Base-by-base conservation (phyloP, 1,140 invertebrate species). In the Lordiphosa stackelbergi region DNA sequence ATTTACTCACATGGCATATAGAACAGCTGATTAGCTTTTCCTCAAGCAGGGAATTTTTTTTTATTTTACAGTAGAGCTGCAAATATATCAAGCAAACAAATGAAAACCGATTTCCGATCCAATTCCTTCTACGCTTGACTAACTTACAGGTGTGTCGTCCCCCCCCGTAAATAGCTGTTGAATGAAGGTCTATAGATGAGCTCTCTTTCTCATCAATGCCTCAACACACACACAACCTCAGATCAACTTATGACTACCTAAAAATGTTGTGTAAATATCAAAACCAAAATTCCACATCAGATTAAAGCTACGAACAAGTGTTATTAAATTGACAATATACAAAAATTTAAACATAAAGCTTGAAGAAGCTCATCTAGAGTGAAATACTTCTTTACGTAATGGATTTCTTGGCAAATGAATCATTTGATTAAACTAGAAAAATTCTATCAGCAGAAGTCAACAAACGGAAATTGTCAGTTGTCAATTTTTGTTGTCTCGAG, bases 391-490 rank as follows among this genome's bases (percentile, higher is more conserved):
- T n/a, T n/a, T n/a, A 75, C 75, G 55, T 79, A 81, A 79, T 62
- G 60, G 61, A 60, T 58, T 70, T 60, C 38, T 69, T 69, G 54
- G 66, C 66, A 73, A 60, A 81, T 81, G 70, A 79, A 70, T 81
- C 70, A 79, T 55, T 53, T 56, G 43, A 10, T 28, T 35, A 64
- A 28, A 24, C 22, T 24, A 41, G 38, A 22, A 24, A 37, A 38
- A 42, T 51, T 31, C 28, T 31, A 24, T 41, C 35, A 79, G 34
- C 54, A n/a, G 34, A 51, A 53, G 55, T 60, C 66, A 61, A 75
- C 75, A 81, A 69, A 81, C 72, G 75, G 71, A 83, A 79, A 81
- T 79, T 79, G 75, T 79, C 75, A 79, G 58, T 56, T 83, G 75
- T 79, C 75, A 79, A 81, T 83, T 83, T 61, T 69, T 60, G 51